Percentiles rank a stretch among this genome's conserved stretches.
Evolutionary conservation across 2,113 vertebrate genomes (phyloP).

Genomic region (Paratilapia polleni): DNA sequence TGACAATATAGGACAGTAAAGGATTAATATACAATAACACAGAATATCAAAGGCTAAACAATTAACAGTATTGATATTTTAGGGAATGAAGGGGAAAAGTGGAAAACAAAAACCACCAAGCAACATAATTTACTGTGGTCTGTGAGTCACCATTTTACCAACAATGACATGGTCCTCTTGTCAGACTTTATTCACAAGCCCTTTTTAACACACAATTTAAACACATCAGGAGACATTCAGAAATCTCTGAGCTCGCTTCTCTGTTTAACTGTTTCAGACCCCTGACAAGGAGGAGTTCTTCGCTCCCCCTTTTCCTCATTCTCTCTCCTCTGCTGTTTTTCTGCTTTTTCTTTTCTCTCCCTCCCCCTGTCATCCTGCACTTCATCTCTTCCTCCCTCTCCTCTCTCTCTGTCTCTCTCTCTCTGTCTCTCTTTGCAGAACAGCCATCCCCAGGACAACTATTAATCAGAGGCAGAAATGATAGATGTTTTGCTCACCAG

Average conservation of each 20-base stretch:
- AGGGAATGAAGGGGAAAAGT: background rate
- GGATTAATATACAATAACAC: background rate
- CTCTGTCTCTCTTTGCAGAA: conserved; percentile 52
- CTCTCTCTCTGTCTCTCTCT: background rate
- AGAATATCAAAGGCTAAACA: background rate
- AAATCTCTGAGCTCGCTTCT: conserved; percentile 43
- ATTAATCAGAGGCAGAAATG: conserved; percentile 83
- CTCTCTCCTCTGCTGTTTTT: conserved; percentile 40
- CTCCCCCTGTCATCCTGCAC: conserved; percentile 30
- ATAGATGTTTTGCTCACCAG: conserved; percentile 82
- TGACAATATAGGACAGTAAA: background rate
- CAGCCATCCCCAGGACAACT: conserved; percentile 80
- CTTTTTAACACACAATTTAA: conserved; percentile 44
- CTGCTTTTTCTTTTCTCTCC: conserved; percentile 1
- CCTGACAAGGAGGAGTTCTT: conserved; percentile 25
- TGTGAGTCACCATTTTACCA: conserved; percentile 40
- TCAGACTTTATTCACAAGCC: conserved; percentile 49
- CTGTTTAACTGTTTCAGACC: conserved; percentile 56
- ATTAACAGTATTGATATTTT: background rate
- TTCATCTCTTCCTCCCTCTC: conserved; percentile 23
- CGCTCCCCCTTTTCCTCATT: conserved; percentile 30
- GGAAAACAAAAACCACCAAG: background rate
- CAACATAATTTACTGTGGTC: conserved; percentile 27
- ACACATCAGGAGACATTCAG: conserved; percentile 57
- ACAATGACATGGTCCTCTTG: conserved; percentile 37